These are phyloP conservation scores for Diplosoma virens DNA, from an alignment of 23 tunicate genomes.

Conservation along the genomic window DNA sequence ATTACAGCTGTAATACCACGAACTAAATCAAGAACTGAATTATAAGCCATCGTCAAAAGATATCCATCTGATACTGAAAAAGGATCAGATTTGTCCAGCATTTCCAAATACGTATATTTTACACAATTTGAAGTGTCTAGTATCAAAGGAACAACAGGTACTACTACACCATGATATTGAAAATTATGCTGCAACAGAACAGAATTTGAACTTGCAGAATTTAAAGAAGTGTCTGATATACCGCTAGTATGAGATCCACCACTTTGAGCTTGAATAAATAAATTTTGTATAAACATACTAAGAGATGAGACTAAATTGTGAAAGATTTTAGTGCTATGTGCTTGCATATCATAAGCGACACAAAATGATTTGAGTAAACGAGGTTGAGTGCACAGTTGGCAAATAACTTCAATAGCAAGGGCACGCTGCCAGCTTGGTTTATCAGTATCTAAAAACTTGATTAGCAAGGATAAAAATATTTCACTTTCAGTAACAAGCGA, in stretches of 20 bases:
- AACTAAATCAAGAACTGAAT: constrained; percentile 65
- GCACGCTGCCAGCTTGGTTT: constrained; percentile 94
- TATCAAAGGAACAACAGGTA: constrained; percentile 52
- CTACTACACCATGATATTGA: constrained; percentile 60
- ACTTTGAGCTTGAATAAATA: constrained; percentile 55
- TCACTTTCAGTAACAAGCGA: constrained; percentile 92
- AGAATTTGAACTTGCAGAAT: not conserved
- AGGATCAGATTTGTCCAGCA: constrained; percentile 86
- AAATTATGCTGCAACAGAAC: not conserved
- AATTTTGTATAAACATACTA: constrained; percentile 62
- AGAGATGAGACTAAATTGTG: constrained; percentile 74
- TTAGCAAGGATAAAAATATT: constrained; percentile 78
- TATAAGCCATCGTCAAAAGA: constrained; percentile 78
- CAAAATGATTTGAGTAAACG: constrained; percentile 68
- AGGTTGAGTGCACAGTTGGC: constrained; percentile 84
- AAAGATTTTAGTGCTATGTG: constrained; percentile 66
- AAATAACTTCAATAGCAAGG: constrained; percentile 84
- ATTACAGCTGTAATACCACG: constrained; percentile 68
- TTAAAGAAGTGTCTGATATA: not conserved
- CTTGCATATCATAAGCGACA: constrained; percentile 84
- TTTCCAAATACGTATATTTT: constrained; percentile 73
- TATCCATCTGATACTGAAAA: constrained; percentile 80
- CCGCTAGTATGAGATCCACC: not conserved
- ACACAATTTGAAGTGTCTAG: constrained; percentile 40
- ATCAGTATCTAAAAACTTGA: constrained; percentile 85